Evolutionary conservation across 2,797 vertebrate species (phyloP), one percentile per base, ranked within the genome.

Genomic region (Jordanella pulchra): DNA sequence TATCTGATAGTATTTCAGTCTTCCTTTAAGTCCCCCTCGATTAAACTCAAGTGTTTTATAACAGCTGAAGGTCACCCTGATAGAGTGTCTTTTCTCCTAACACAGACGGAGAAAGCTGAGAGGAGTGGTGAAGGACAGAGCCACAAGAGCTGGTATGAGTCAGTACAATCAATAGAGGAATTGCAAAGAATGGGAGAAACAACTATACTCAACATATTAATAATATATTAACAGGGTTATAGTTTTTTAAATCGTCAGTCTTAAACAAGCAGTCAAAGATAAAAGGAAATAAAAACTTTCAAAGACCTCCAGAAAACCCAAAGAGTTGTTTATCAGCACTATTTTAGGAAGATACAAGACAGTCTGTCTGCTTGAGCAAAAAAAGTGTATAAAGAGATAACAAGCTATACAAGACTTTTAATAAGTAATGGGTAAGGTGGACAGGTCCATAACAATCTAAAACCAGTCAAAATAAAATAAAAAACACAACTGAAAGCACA

Each of bases 51-150:
- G 61, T 14, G 0, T 28, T 67, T 82, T 61, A 71, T 47, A 18
- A 69, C 30, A 61, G 48, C 7, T 18, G 15, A 63, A 79, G 70
- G 74, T 86, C 68, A 79, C 28, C 54, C 72, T 42, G 56, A 51
- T 30, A n/a, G 30, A 71, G 67, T 35, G 55, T 42, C n/a, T 66
- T 23, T 74, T 30, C 39, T 72, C 53, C 67, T 21, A 48, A 45
- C 15, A 69, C 17, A 69, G 7, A 15, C 67, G 23, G 21, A 65
- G 45, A 72, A 61, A 72, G 67, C 69, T 45, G 56, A 80, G 55
- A 70, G 35, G 18, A 25, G 23, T 42, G 67, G 66, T 61, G 58
- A 42, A 21, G 28, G 72, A 53, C 32, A 28, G 53, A 73, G 32
- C 30, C 27, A 25, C n/a, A 13, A 23, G 21, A 69, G 64, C 76